Base-by-base conservation (phyloP, 2,797 vertebrate species). In the Sebastes alutus region DNA sequence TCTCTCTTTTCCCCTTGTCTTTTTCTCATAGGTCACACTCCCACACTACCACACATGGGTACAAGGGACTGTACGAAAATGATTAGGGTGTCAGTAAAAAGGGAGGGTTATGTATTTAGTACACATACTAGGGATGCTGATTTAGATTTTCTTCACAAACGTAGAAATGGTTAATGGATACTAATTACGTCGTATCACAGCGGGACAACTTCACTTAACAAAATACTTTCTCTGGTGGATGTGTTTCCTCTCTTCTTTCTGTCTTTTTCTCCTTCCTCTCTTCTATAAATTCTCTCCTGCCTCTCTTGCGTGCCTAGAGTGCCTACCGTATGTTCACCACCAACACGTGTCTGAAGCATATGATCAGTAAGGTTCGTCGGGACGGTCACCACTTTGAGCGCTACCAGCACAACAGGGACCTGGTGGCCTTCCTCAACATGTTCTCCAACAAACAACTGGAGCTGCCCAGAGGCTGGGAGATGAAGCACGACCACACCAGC, bases 381-480 rank as follows among this genome's bases (percentile, higher is more conserved):
- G 98, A 99, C 80, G 96, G 96, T 62, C 98, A 98, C 92, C 97
- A 98, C 90, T 99, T 97, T 12, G 98, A 99, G 87, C 97, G 98
- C 89, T 99, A 99, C 95, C 98, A 98, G 95, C 98, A 99, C 89
- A 99, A 99, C 87, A 94, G 98, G 3, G 98, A 99, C 85, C 93
- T 99, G 74, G 98, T 99, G 90, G 96, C 96, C 84, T 99, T 99
- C 94, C 96, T 99, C 93, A 99, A 99, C 93, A 95, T 97, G 95
- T 97, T 99, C 35, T 93, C 97, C 27, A 99, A 99, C 95, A 98
- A 97, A 78, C 97, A 98, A 88, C 95, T 99, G 93, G 98, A 99
- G 93, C 94, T 99, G 78, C 98, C 98, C 0, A 89, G 98, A 76
- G 98, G 98, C 18, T 99, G 98, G 98, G 98, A 99, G 78, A 98